These are phyloP conservation scores for Epicauta chinensis DNA, from an alignment of 1,140 invertebrate species.

Conservation along the genomic window DNA sequence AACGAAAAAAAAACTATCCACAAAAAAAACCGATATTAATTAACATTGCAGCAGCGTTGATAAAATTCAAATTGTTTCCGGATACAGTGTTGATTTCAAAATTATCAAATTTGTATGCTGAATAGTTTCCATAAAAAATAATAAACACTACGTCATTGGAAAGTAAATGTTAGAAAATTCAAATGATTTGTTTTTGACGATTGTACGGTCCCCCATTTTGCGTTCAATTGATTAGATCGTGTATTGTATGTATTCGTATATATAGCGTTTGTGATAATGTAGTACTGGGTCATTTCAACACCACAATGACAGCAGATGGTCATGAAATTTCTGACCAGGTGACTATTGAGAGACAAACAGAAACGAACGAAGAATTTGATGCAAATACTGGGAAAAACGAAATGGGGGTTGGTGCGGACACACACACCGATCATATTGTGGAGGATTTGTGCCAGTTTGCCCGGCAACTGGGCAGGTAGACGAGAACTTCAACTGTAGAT, in stretches of 20 bases:
- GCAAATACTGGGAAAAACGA: constrained; percentile 16
- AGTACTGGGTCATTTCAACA: constrained; percentile 33
- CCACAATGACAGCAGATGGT: constrained; percentile 38
- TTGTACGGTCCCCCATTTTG: constrained; percentile 25
- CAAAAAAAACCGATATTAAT: too few species aligned
- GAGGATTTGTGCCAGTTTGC: too few species aligned
- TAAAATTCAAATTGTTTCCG: constrained; percentile 1
- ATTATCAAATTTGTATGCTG: constrained; percentile 5
- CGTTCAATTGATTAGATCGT: not conserved
- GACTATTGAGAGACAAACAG: constrained; percentile 11
- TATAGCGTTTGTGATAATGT: constrained; percentile 3
- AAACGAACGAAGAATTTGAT: constrained; percentile 12
- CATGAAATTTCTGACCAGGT: constrained; percentile 29
- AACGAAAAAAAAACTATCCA: constrained; percentile 1
- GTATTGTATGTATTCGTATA: too few species aligned
- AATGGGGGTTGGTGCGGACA: constrained; percentile 1
- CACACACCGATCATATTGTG: not conserved
- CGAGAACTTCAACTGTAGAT: too few species aligned
- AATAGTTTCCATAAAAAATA: not conserved
- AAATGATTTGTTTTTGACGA: not conserved
- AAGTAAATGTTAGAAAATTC: not conserved
- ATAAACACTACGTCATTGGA: too few species aligned
- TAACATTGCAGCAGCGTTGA: too few species aligned
- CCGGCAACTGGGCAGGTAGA: too few species aligned
- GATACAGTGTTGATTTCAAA: constrained; percentile 7